Conservation (phyloP, 2,797 vertebrate genomes). For the Vipera ursinii region DNA sequence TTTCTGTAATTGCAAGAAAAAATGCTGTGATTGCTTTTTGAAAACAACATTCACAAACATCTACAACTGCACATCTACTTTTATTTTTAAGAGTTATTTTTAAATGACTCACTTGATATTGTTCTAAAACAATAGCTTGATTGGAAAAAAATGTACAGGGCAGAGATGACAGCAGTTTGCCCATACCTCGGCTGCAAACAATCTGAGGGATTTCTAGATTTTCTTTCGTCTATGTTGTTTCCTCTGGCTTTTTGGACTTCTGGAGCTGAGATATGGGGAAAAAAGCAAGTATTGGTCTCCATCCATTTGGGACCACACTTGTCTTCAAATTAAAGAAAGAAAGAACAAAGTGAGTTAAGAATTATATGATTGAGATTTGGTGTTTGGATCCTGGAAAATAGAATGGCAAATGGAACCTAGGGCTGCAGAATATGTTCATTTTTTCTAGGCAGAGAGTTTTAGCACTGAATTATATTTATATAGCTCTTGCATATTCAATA, state of each 20-base stretch:
- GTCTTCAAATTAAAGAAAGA: neutral
- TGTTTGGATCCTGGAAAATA: neutral
- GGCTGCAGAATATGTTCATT: neutral
- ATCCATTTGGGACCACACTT: neutral
- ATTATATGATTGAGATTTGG: neutral
- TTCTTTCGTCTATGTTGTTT: neutral
- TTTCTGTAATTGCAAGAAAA: neutral
- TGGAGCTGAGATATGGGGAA: neutral
- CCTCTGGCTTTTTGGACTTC: neutral
- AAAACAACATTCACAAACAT: neutral
- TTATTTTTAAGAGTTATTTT: neutral
- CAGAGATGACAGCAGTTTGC: neutral
- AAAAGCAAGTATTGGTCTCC: neutral
- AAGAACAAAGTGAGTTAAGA: neutral
- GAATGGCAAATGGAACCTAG: neutral
- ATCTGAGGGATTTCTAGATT: neutral
- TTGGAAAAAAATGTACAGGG: neutral
- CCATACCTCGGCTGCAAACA: neutral
- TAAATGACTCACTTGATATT: neutral
- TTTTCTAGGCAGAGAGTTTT: neutral
- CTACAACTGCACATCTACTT: neutral
- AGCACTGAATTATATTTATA: conserved; percentile 7
- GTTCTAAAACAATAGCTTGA: neutral
- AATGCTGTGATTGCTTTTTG: neutral
- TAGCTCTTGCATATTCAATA: conserved; percentile 4